These are phyloP conservation scores for Apostichopus parvimensis DNA, from an alignment of 35 echinoderm and acorn worm genomes.

Conservation along the genomic window DNA sequence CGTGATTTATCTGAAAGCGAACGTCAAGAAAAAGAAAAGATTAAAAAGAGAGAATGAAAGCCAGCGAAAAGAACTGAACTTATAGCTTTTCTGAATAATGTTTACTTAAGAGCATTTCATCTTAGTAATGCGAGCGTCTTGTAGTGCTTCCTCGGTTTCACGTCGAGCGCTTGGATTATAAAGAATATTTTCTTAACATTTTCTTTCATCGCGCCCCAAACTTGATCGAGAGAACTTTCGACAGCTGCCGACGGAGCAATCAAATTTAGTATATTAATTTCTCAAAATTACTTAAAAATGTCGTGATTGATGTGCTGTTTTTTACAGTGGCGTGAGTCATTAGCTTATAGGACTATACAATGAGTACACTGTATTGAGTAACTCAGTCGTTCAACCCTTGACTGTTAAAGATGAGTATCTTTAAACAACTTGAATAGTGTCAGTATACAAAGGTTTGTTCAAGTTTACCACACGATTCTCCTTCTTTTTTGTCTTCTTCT, in stretches of 20 bases:
- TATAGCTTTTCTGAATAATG: not conserved
- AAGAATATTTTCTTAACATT: not conserved
- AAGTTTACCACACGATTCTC: not conserved
- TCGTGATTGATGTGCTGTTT: not conserved
- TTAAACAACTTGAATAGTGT: not conserved
- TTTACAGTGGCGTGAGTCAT: not conserved
- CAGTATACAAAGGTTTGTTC: not conserved
- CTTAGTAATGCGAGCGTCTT: not conserved
- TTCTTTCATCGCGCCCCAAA: not conserved
- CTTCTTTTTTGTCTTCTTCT: too few species aligned
- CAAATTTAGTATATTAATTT: slow-evolving; percentile 12
- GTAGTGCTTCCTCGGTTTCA: slow-evolving; percentile 3
- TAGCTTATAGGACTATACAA: not conserved
- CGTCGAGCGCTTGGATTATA: not conserved
- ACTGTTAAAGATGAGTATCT: too few species aligned
- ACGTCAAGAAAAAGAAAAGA: not conserved
- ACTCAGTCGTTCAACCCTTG: slow-evolving; percentile 13
- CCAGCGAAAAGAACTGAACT: not conserved
- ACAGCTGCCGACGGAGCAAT: slow-evolving; percentile 15
- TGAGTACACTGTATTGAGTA: not conserved
- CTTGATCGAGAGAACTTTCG: not conserved
- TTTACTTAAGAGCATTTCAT: not conserved
- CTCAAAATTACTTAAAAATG: slow-evolving; percentile 5
- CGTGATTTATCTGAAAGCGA: slow-evolving; percentile 9
- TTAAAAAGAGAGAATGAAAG: not conserved